These are phyloP conservation scores for Excalfactoria chinensis DNA, from an alignment of 2,113 vertebrate species.

Conservation along the genomic window DNA sequence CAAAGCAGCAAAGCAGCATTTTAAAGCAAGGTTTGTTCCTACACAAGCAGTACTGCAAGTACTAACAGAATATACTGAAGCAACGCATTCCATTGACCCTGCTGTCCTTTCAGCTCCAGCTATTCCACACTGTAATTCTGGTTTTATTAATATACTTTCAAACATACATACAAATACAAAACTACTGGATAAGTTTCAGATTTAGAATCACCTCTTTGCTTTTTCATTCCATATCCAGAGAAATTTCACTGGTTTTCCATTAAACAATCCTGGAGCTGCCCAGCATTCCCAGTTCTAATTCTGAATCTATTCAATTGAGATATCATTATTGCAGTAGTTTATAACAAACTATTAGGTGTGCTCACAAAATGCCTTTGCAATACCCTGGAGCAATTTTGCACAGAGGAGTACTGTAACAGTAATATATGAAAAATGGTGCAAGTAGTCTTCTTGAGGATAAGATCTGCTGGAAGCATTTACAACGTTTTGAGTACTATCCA, in stretches of 20 bases:
- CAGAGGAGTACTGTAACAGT: neutral
- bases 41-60: neutral
- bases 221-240: neutral
- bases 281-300: neutral
- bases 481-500: neutral
- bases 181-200: neutral
- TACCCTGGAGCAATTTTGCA: neutral
- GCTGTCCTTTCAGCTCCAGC: neutral
- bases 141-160: neutral
- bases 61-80: neutral
- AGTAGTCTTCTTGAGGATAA: neutral
- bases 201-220: neutral
- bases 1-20: neutral
- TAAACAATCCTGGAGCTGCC: neutral
- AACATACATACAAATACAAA: neutral
- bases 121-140: neutral
- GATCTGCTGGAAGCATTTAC: neutral
- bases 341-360: neutral
- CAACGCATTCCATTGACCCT: neutral
- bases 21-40: neutral
- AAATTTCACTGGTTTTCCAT: neutral
- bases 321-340: neutral
- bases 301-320: neutral
- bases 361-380: neutral
- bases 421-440: neutral